These are phyloP conservation scores for Tragelaphus scriptus DNA, from an alignment of 2,113 vertebrate species.

Conservation along the genomic window DNA sequence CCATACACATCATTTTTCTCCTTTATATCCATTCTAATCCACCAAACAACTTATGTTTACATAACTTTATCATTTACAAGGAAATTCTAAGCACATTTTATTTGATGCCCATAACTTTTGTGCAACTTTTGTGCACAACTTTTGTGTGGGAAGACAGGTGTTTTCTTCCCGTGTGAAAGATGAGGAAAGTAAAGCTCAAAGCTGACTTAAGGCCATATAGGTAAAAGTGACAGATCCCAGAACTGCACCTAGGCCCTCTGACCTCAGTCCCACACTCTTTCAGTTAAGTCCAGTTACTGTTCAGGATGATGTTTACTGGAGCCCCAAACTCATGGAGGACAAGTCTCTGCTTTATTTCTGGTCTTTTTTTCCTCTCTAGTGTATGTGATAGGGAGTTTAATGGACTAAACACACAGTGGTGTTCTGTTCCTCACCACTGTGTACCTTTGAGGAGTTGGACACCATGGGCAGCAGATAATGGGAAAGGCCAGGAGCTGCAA, in stretches of 20 bases:
- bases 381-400: background rate
- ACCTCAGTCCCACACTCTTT: background rate
- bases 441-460: background rate
- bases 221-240: background rate
- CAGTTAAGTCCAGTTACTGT: background rate
- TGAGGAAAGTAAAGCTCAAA: background rate
- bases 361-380: background rate
- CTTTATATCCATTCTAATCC: background rate
- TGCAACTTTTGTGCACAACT: background rate
- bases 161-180: background rate
- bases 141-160: background rate
- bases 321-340: background rate
- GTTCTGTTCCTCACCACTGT: background rate
- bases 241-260: background rate
- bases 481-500: background rate
- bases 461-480: background rate
- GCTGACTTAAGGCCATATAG: background rate
- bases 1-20: background rate
- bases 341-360: slow-evolving; percentile 4
- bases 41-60: slow-evolving; percentile 24
- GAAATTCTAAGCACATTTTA: background rate
- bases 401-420: background rate
- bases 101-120: background rate
- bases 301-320: background rate
- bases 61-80: background rate